Conservation (phyloP, 2,797 vertebrate genomes). For the Chiloscyllium punctatum region DNA sequence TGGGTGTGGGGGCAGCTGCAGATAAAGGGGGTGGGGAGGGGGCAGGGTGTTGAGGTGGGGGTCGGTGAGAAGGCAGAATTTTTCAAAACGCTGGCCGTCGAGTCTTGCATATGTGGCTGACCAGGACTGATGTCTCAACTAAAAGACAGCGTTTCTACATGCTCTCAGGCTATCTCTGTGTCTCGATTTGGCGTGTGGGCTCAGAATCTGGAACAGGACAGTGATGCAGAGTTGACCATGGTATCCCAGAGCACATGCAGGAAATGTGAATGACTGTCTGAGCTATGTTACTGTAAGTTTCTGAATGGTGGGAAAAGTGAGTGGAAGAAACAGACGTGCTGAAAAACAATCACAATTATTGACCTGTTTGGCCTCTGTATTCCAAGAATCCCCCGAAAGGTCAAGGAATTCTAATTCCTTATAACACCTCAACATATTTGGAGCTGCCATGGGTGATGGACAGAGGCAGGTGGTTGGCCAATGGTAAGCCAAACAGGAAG, state of each 20-base stretch:
- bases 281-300: background rate
- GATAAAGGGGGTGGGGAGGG: too few species aligned
- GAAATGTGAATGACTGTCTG: background rate
- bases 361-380: background rate
- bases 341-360: background rate
- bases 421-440: background rate
- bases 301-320: background rate
- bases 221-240: too few species aligned
- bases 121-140: background rate
- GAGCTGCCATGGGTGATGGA: background rate
- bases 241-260: background rate
- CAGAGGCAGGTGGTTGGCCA: background rate
- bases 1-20: too few species aligned
- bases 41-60: too few species aligned
- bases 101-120: background rate
- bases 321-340: background rate
- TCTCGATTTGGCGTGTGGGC: background rate
- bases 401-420: constrained; percentile 27
- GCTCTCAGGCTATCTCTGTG: background rate
- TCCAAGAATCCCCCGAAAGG: background rate
- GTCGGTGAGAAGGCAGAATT: background rate
- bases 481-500: background rate
- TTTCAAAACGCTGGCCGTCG: background rate
- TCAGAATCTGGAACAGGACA: background rate
- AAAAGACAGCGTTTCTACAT: background rate